These are phyloP conservation scores for Hypocryptadius cinnamomeus DNA, from an alignment of 2,113 vertebrate species.

Conservation along the genomic window DNA sequence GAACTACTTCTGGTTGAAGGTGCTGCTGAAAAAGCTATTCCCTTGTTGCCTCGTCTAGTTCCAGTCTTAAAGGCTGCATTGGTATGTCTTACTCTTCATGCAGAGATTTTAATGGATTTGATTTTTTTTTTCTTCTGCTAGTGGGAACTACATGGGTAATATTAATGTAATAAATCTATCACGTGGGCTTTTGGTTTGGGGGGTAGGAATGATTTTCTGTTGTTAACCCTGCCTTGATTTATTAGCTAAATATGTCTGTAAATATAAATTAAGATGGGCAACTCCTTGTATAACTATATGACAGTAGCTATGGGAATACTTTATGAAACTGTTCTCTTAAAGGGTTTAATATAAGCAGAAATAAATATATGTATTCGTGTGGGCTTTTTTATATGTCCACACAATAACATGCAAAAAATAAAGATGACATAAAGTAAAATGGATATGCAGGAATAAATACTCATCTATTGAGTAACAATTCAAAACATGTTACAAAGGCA, in stretches of 20 bases:
- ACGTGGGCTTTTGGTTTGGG: not conserved
- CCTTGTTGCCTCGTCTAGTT: constrained; percentile 71
- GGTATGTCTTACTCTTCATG: constrained; percentile 56
- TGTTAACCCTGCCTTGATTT: not conserved
- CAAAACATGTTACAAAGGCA: not conserved
- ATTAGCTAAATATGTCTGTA: not conserved
- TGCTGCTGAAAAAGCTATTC: constrained; percentile 71
- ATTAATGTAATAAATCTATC: not conserved
- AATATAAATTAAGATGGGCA: not conserved
- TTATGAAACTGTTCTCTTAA: not conserved
- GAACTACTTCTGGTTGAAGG: constrained; percentile 70
- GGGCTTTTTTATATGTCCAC: not conserved
- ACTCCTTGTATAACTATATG: not conserved
- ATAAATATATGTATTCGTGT: not conserved
- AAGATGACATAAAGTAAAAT: not conserved
- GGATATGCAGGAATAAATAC: not conserved
- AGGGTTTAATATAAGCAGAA: not conserved
- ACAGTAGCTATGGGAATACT: not conserved
- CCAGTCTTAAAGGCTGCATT: constrained; percentile 74
- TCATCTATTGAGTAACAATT: not conserved
- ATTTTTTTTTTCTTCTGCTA: not conserved
- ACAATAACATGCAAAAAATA: not conserved
- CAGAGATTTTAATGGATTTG: not conserved
- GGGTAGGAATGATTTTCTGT: not conserved
- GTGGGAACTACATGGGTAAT: not conserved